Percentiles rank a stretch among this genome's conserved stretches.
Conservation (phyloP, 2,113 vertebrate species). For the Gnathonemus echidnorhynchus region DNA sequence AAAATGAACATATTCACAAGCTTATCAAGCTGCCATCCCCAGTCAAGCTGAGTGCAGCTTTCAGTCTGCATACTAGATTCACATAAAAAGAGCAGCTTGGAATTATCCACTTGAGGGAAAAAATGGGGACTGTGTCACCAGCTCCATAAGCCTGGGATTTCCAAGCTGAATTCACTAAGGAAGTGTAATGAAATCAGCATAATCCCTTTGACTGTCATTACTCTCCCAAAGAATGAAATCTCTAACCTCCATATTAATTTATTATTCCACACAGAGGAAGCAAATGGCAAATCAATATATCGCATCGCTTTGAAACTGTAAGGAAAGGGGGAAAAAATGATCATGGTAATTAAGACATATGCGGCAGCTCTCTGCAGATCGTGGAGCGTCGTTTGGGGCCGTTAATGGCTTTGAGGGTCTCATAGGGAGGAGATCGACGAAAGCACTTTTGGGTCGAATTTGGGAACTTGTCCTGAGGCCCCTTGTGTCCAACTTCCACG, state of each 20-base stretch:
- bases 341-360: conserved; percentile 32
- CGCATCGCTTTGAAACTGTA: conserved; percentile 33
- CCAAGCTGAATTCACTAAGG: conserved; percentile 46
- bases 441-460: not conserved
- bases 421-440: not conserved
- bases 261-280: conserved; percentile 54
- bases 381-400: too few relatives aligned
- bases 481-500: not conserved
- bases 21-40: not conserved
- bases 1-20: not conserved
- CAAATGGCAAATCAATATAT: conserved; percentile 56
- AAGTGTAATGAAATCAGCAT: conserved; percentile 58
- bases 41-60: not conserved
- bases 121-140: conserved; percentile 26
- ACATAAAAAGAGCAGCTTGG: not conserved
- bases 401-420: conserved; percentile 18
- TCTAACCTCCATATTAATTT: conserved; percentile 42
- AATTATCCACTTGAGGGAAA: conserved; percentile 26
- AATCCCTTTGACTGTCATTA: conserved; percentile 41
- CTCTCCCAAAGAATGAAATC: conserved; percentile 33
- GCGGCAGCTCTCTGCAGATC: not conserved
- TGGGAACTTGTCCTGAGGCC: not conserved
- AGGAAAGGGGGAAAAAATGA: conserved; percentile 12
- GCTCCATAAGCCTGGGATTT: conserved; percentile 47
- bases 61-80: not conserved